Percentiles rank a stretch among this genome's conserved stretches.
Conservation (phyloP, 2,113 vertebrate genomes). For the Triplophysa dalaica region DNA sequence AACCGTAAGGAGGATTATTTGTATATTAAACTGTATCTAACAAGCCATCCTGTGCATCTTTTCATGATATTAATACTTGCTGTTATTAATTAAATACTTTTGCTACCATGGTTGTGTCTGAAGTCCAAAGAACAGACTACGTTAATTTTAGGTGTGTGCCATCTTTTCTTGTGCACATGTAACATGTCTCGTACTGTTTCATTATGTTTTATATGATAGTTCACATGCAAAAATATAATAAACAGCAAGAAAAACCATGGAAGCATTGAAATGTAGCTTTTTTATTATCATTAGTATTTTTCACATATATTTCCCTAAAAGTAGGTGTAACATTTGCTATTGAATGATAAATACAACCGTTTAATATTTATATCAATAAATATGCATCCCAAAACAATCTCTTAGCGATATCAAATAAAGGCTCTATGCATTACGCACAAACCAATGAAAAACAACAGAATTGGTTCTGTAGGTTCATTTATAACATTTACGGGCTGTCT, state of each 20-base stretch:
- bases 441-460: neutral
- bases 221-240: too few relatives aligned
- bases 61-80: too few relatives aligned
- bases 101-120: too few relatives aligned
- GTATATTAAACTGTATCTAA: too few relatives aligned
- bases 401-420: neutral
- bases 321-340: neutral
- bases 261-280: neutral
- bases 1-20: too few relatives aligned
- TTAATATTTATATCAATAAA: neutral
- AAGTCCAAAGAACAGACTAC: too few relatives aligned
- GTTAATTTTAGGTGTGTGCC: too few relatives aligned
- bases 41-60: too few relatives aligned
- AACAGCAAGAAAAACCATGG: neutral
- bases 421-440: neutral
- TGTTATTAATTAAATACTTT: too few relatives aligned
- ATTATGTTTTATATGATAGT: too few relatives aligned
- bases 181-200: too few relatives aligned
- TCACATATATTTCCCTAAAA: neutral
- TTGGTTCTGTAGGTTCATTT: neutral
- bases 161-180: too few relatives aligned
- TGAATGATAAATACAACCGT: neutral
- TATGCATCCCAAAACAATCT: neutral
- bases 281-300: slow-evolving; percentile 4
- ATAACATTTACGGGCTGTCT: neutral